A percentile compares a stretch with the other conserved stretches of the same genome.
phyloP scores from a whole-genome alignment of 2,797 vertebrate genomes.

The Paguma larvata region DNA sequence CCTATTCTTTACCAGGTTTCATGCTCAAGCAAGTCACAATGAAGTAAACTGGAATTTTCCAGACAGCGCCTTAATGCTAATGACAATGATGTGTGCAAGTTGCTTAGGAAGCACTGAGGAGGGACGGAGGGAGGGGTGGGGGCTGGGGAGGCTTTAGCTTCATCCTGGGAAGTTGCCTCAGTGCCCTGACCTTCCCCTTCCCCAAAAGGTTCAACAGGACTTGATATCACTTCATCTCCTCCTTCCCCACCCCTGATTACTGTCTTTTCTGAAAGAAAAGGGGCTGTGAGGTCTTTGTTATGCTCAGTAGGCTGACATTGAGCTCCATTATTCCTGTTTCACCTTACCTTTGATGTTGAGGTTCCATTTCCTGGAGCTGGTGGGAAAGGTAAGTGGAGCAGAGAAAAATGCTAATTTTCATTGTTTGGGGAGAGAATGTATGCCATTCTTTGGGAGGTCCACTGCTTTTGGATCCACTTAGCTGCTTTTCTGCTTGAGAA shows the following conservation, averaged over 20 bases:
- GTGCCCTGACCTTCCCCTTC: not conserved
- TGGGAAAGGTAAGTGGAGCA: not conserved
- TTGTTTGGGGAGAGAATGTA: not conserved
- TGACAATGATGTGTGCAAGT: no score
- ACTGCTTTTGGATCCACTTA: not conserved
- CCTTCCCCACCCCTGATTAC: no score
- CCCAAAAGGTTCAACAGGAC: rapidly evolving
- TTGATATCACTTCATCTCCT: not conserved
- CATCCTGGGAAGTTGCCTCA: not conserved
- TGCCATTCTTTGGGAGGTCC: not conserved
- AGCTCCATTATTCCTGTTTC: not conserved
- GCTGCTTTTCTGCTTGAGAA: not conserved
- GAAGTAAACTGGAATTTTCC: not conserved
- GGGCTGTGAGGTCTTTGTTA: no score
- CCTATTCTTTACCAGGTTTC: not conserved
- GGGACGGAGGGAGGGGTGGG: not conserved
- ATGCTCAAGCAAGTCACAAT: not conserved
- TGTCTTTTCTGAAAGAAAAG: not conserved
- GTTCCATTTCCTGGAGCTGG: not conserved
- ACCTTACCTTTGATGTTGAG: not conserved
- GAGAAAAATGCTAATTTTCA: not conserved
- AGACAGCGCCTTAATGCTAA: no score
- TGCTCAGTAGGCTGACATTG: not conserved
- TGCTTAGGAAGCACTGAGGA: not conserved
- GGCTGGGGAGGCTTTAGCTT: no score